Percentiles rank a stretch among this genome's conserved stretches.
These are phyloP conservation scores for Eurypyga helias DNA, from an alignment of 2,113 vertebrate species.

Conservation along the genomic window DNA sequence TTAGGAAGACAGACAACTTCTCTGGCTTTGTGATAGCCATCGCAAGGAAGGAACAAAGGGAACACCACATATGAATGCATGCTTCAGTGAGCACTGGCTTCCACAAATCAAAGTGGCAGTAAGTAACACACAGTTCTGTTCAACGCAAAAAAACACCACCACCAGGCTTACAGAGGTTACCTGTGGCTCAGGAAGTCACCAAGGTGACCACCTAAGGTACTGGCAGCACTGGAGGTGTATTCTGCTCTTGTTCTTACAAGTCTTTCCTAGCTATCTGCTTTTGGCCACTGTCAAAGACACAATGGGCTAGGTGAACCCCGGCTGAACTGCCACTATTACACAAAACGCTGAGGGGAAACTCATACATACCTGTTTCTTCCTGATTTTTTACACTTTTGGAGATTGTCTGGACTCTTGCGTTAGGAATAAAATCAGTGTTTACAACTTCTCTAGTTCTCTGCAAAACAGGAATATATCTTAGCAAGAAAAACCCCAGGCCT, in stretches of 20 bases:
- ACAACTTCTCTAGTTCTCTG: constrained; percentile 78
- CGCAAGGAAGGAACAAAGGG: neutral
- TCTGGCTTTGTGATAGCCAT: neutral
- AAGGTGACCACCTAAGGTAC: neutral
- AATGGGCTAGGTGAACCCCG: neutral
- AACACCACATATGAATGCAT: neutral
- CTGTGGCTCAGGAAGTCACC: neutral
- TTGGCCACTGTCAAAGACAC: neutral
- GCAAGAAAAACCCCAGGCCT: neutral
- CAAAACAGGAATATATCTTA: constrained; percentile 27
- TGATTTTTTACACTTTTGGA: constrained; percentile 61
- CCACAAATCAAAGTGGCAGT: neutral
- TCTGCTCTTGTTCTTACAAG: neutral
- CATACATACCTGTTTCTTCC: constrained; percentile 67
- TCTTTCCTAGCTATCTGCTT: neutral
- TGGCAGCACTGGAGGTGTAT: neutral
- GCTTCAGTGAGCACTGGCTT: neutral
- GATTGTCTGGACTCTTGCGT: constrained; percentile 73
- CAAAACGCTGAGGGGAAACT: neutral
- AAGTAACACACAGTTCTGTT: neutral
- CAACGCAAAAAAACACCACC: neutral
- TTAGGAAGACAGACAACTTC: neutral
- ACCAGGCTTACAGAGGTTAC: neutral
- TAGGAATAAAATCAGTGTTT: constrained; percentile 29
- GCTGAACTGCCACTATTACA: neutral